Percentiles rank a stretch among this genome's conserved stretches.
These are phyloP conservation scores for Drosophila acutilabella DNA, from an alignment of 2,888 invertebrate species.

Conservation along the genomic window DNA sequence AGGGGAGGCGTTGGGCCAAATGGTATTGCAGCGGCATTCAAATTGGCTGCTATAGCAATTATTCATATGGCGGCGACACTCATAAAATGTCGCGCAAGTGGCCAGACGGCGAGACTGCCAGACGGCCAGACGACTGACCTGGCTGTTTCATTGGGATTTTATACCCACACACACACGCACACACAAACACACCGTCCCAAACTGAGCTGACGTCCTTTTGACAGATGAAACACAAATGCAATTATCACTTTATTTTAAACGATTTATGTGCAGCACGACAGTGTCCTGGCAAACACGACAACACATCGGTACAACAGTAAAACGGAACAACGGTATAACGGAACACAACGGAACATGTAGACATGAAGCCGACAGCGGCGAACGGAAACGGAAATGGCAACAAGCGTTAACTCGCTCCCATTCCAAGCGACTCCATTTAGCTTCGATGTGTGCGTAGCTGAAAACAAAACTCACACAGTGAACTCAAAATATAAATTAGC, in stretches of 20 bases:
- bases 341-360: conserved; percentile 66
- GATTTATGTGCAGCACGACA: conserved; percentile 74
- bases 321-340: conserved; percentile 4
- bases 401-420: conserved; percentile 63
- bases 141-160: conserved; percentile 25
- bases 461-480: conserved; percentile 19
- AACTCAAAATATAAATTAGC: conserved; percentile 20
- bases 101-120: conserved; percentile 18
- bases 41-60: conserved; percentile 82
- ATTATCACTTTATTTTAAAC: conserved; percentile 82
- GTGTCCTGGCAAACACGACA: conserved; percentile 49
- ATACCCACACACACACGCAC: background rate
- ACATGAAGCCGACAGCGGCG: conserved; percentile 70
- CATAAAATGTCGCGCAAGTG: conserved; percentile 77
- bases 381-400: conserved; percentile 79
- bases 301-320: conserved; percentile 24
- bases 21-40: conserved; percentile 59
- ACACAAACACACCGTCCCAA: conserved; percentile 16
- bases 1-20: background rate
- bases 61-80: conserved; percentile 81
- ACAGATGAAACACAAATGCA: conserved; percentile 81
- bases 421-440: conserved; percentile 1
- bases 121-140: conserved; percentile 14
- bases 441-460: conserved; percentile 32
- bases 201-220: conserved; percentile 70